Evolutionary conservation across 2,797 vertebrate genomes (phyloP).

Genomic region (Lacerta bilineata): DNA sequence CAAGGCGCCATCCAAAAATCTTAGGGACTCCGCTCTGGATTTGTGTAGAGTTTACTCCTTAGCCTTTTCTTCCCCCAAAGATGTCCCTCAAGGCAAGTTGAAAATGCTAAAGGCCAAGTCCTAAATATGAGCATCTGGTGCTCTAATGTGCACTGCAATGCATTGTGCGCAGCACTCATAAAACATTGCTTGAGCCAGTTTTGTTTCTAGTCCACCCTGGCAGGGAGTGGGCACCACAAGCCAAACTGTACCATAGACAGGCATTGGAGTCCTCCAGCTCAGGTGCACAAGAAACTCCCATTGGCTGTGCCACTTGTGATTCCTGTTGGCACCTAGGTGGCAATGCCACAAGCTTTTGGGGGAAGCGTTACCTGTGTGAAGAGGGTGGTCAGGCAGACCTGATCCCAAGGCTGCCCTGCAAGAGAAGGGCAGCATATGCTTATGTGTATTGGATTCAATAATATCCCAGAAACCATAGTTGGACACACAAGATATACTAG

Average conservation of each 20-base stretch:
- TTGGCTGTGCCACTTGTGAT: background rate
- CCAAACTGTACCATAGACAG: background rate
- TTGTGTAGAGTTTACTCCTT: too few relatives aligned
- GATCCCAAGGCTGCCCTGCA: background rate
- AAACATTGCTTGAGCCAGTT: background rate
- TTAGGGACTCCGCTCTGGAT: too few relatives aligned
- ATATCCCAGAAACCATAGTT: background rate
- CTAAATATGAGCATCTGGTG: background rate
- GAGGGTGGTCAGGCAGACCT: too few relatives aligned
- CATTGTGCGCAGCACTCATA: background rate
- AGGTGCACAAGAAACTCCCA: background rate
- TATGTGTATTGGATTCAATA: background rate
- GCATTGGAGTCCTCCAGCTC: too few relatives aligned
- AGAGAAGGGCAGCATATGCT: background rate
- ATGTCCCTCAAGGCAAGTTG: too few relatives aligned
- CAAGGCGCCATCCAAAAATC: too few relatives aligned
- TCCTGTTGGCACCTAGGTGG: background rate
- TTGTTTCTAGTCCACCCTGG: background rate
- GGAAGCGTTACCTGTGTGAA: background rate
- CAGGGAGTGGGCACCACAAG: background rate
- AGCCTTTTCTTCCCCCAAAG: too few relatives aligned
- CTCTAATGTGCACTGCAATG: background rate
- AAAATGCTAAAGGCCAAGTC: background rate
- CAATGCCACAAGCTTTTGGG: background rate
- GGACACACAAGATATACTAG: too few relatives aligned